These are phyloP conservation scores for Sinelater perroti DNA, from an alignment of 2,888 invertebrate species.

Conservation along the genomic window DNA sequence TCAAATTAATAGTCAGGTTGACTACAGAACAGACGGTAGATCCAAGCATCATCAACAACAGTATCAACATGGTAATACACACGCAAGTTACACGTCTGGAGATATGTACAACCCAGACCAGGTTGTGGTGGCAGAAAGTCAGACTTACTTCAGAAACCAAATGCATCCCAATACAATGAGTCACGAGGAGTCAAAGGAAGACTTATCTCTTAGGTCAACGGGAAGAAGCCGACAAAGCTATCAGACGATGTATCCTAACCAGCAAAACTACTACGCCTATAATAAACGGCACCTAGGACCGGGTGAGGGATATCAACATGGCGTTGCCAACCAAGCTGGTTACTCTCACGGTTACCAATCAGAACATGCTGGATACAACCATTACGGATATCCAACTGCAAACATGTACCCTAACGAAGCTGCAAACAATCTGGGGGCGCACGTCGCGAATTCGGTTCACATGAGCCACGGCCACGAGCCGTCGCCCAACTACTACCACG, in stretches of 20 bases:
- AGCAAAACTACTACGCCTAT: slow-evolving; percentile 63
- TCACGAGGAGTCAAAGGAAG: slow-evolving; percentile 44
- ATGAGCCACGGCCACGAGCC: slow-evolving; percentile 48
- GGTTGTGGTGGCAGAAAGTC: slow-evolving; percentile 53
- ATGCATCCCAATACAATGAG: slow-evolving; percentile 48
- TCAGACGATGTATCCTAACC: slow-evolving; percentile 62
- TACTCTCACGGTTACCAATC: slow-evolving; percentile 55
- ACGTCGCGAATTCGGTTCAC: slow-evolving; percentile 49
- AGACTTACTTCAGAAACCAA: slow-evolving; percentile 53
- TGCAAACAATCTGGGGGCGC: slow-evolving; percentile 49
- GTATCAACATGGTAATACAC: slow-evolving; percentile 51
- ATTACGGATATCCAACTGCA: slow-evolving; percentile 53
- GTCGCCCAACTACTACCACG: slow-evolving; percentile 53
- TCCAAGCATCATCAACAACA: slow-evolving; percentile 53
- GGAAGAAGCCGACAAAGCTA: slow-evolving; percentile 58
- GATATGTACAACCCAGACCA: slow-evolving; percentile 61
- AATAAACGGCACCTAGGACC: slow-evolving; percentile 63
- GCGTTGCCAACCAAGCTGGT: slow-evolving; percentile 49
- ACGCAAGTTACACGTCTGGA: slow-evolving; percentile 46
- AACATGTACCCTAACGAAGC: slow-evolving; percentile 56
- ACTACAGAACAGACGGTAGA: slow-evolving; percentile 53
- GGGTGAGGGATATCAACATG: slow-evolving; percentile 50
- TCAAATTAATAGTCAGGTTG: slow-evolving; percentile 54
- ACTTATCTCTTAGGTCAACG: slow-evolving; percentile 45
- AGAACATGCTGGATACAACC: slow-evolving; percentile 55